These are phyloP conservation scores for Colletes gigas DNA, from an alignment of 1,140 invertebrate genomes.

Conservation along the genomic window DNA sequence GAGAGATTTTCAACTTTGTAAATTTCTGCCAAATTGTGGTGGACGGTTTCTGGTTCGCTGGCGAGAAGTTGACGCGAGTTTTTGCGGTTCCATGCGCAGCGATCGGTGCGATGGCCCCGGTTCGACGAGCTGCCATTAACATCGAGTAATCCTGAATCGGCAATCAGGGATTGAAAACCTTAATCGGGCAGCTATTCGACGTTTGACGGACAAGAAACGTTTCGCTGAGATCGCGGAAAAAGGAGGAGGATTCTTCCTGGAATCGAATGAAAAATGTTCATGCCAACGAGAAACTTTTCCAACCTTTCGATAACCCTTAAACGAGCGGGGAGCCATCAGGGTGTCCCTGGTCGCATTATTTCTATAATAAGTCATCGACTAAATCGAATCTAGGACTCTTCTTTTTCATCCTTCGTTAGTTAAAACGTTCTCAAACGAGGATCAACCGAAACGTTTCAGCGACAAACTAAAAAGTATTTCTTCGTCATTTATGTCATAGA, in stretches of 20 bases:
- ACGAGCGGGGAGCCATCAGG: too few species aligned
- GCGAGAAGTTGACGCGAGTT: conserved; percentile 7
- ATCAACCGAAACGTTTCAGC: too few species aligned
- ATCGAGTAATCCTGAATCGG: conserved; percentile 61
- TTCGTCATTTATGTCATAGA: too few species aligned
- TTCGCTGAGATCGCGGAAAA: conserved; percentile 1
- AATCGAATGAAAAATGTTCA: conserved; percentile 17
- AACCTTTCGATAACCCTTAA: neutral
- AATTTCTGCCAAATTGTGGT: too few species aligned
- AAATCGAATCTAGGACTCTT: too few species aligned
- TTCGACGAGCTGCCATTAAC: conserved; percentile 55
- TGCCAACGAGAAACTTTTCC: conserved; percentile 3
- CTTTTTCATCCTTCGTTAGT: too few species aligned
- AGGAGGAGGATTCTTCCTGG: conserved; percentile 8
- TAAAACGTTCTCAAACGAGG: too few species aligned
- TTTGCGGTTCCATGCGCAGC: conserved; percentile 6
- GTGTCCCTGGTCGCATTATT: too few species aligned
- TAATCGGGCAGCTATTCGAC: conserved; percentile 39
- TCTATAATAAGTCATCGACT: too few species aligned
- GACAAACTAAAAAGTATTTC: too few species aligned
- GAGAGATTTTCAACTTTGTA: too few species aligned
- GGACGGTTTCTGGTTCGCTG: neutral
- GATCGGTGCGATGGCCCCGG: conserved; percentile 3
- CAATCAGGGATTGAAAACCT: conserved; percentile 59
- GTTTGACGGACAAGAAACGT: conserved; percentile 54